Base-by-base conservation (phyloP, 2,888 invertebrate genomes). In the Acanthosoma haemorrhoidale region DNA sequence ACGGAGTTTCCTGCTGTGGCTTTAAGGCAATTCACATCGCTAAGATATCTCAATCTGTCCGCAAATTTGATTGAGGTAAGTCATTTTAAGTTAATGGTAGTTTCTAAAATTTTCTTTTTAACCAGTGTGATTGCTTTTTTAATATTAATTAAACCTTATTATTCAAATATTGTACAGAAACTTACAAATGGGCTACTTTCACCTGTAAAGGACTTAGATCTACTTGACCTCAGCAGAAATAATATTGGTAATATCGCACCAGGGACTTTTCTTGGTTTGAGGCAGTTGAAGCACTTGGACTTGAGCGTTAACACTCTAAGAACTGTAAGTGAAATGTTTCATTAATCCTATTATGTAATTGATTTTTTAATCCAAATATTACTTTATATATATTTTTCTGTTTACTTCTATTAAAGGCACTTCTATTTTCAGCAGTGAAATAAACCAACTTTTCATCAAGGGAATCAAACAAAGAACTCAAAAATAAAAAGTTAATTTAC, bases 261-360 rank as follows among this genome's bases (percentile, higher is more conserved):
- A 0, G 92, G 92, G 71, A 90, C 92, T 1, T 94, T 94, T 79
- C 84, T 88, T 11, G 89, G 89, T 2, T 83, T 94, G 67, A 84
- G 84, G 5, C 85, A 86, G 68, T 80, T 95, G 16, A 84, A 86
- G 69, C 87, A 87, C 77, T 83, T 95, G 74, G 92, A 93, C 77
- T 84, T 94, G 13, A 92, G 93, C 73, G 87, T 94, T 34, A 95
- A 95, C 79, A 90, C 92, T 2, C 81, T 95, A 57, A 84, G 94
- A 78, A 93, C 93, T 76, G 93, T 94, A 82, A 84, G 86, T 83
- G 70, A 1, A 34, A 25, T n/a, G n/a, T n/a, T n/a, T n/a, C n/a
- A n/a, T n/a, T n/a, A n/a, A n/a, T n/a, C n/a, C n/a, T n/a, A n/a
- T n/a, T n/a, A n/a, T n/a, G n/a, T n/a, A n/a, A n/a, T n/a, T n/a